Evolutionary conservation across 2,888 invertebrate species (phyloP).

Genomic region (Apamea epomidion): DNA sequence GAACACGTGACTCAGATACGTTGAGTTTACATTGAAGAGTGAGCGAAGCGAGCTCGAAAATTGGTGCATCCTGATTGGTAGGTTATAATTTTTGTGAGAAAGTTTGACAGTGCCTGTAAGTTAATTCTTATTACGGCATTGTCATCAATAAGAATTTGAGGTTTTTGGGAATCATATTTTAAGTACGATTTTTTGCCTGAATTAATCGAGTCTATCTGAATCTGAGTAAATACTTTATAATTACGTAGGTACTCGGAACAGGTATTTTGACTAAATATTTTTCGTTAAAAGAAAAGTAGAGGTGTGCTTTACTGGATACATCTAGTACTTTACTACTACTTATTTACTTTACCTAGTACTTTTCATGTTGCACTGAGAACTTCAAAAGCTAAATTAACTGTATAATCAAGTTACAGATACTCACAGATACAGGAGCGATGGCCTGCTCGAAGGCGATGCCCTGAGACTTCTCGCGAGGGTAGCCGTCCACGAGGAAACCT

Average conservation of each 20-base stretch:
- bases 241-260: background rate
- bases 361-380: background rate
- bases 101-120: background rate
- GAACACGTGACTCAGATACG: background rate
- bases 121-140: background rate
- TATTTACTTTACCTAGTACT: too few relatives aligned
- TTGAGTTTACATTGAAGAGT: background rate
- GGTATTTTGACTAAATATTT: background rate
- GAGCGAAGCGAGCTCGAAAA: background rate
- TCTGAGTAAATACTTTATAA: background rate
- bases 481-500: conserved; percentile 97
- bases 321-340: too few relatives aligned
- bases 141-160: too few relatives aligned
- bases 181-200: background rate
- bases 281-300: too few relatives aligned
- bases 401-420: conserved; percentile 37
- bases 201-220: background rate
- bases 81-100: background rate
- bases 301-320: too few relatives aligned
- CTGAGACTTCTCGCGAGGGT: conserved; percentile 96
- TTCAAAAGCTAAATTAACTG: background rate
- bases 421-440: conserved; percentile 89
- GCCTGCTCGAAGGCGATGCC: conserved; percentile 94
- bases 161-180: background rate
- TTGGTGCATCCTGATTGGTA: background rate